Percentiles rank a stretch among this genome's conserved stretches.
phyloP scores from a whole-genome alignment of 2,888 invertebrate species.

The Macaria liturata region DNA sequence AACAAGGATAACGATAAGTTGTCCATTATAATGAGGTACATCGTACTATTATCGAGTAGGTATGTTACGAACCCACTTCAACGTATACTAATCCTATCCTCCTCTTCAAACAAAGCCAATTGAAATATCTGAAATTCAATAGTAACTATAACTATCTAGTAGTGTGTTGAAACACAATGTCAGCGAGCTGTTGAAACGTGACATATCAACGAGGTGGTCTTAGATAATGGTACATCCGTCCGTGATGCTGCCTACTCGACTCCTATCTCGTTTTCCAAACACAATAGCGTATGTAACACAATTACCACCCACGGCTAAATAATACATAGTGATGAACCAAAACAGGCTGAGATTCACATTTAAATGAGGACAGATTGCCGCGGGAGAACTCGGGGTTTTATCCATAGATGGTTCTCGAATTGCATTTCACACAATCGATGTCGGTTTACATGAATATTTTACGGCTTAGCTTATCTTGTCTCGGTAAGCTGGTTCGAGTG shows the following conservation, averaged over 20 bases:
- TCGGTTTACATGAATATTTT: conserved; percentile 13
- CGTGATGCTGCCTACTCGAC: conserved; percentile 40
- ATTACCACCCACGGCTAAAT: conserved; percentile 27
- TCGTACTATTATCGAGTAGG: no score
- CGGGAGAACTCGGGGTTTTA: no score
- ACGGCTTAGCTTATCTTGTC: conserved; percentile 25
- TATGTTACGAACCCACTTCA: no score
- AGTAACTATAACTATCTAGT: conserved; percentile 40
- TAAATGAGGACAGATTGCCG: no score
- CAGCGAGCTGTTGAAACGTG: conserved; percentile 57
- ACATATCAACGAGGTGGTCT: conserved; percentile 62
- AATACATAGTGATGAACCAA: conserved; percentile 1
- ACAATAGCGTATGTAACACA: conserved; percentile 30
- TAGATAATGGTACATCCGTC: conserved; percentile 62
- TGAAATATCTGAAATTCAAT: conserved; percentile 39
- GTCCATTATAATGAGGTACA: no score
- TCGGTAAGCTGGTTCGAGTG: conserved; percentile 11
- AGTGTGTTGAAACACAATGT: conserved; percentile 55
- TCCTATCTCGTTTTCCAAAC: conserved; percentile 34
- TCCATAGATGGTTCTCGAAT: no score
- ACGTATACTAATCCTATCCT: not conserved
- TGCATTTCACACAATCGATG: no score
- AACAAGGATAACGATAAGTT: no score
- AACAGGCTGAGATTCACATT: no score
- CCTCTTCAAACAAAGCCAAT: conserved; percentile 25